Conservation (phyloP, 2,888 invertebrate genomes). For the Tholera decimalis region DNA sequence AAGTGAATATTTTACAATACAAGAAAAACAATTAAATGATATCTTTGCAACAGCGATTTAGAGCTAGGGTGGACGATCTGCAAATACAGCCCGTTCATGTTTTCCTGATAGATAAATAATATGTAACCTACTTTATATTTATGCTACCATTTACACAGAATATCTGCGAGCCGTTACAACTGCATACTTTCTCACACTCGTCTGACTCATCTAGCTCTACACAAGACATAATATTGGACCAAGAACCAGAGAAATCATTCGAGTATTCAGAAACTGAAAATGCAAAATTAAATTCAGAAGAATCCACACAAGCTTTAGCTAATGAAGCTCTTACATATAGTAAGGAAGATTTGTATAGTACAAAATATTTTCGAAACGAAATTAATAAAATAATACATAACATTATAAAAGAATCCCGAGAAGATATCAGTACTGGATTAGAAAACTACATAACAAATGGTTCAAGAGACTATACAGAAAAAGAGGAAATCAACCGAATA, state of each 20-base stretch:
- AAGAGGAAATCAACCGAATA: too few relatives aligned
- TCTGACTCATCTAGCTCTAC: not conserved
- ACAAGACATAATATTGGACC: conserved; percentile 1
- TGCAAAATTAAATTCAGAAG: not conserved
- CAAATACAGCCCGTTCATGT: not conserved
- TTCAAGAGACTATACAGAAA: conserved; percentile 8
- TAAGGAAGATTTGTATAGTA: conserved; percentile 9
- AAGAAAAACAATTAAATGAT: not conserved
- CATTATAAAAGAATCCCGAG: conserved; percentile 12
- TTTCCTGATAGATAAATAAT: not conserved
- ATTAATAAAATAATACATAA: conserved; percentile 52
- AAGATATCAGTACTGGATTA: conserved; percentile 4
- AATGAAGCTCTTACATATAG: not conserved
- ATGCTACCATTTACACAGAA: conserved; percentile 61
- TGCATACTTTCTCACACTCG: not conserved
- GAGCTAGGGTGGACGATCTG: too few relatives aligned
- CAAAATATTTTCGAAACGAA: conserved; percentile 60
- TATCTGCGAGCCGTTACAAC: conserved; percentile 53
- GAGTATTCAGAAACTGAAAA: conserved; percentile 2
- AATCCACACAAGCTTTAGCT: not conserved
- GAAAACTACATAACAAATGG: conserved; percentile 12
- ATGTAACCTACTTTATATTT: not conserved
- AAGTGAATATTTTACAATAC: conserved; percentile 45
- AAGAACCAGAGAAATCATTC: conserved; percentile 12
- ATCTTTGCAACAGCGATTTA: not conserved